Conservation (phyloP, 2,888 invertebrate genomes). For the Halocaridina rubra region DNA sequence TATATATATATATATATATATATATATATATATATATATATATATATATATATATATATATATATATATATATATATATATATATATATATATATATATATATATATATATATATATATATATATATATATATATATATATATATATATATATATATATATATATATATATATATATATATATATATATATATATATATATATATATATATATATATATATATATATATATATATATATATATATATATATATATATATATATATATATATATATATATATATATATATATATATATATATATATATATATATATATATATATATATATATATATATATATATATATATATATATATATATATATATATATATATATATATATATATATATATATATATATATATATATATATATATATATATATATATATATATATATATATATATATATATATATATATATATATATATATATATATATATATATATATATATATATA, state of each 20-base stretch:
- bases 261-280: background rate
- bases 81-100: background rate
- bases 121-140: background rate
- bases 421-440: background rate
- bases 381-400: background rate
- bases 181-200: background rate
- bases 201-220: background rate
- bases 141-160: background rate
- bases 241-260: background rate
- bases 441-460: background rate
- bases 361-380: background rate
- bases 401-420: background rate
- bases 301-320: background rate
- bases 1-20: background rate
- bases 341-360: background rate
- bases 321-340: background rate
- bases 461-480: background rate
- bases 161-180: background rate
- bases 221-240: background rate
- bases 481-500: background rate
- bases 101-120: background rate
- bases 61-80: background rate
- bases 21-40: background rate
- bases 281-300: background rate
- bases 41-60: background rate